A percentile compares a stretch with the other conserved stretches of the same genome.
Evolutionary conservation across 2,888 invertebrate species (phyloP).

Genomic region (Matsumyia berberina): DNA sequence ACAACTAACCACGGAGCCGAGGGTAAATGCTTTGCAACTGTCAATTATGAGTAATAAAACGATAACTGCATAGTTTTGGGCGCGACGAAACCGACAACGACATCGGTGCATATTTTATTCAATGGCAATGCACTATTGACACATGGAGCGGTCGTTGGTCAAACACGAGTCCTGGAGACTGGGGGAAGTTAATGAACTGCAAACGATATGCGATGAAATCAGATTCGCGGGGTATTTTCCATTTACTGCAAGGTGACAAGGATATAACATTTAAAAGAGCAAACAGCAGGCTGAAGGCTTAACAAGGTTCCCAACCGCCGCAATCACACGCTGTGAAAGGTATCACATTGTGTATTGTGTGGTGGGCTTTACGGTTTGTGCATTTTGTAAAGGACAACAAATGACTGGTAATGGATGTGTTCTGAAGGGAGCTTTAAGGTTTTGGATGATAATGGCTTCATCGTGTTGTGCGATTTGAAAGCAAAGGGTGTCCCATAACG

Average conservation of each 20-base stretch:
- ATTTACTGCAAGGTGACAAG: conserved; percentile 56
- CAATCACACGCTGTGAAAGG: conserved; percentile 15
- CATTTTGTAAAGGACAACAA: not conserved
- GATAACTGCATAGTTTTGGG: conserved; percentile 72
- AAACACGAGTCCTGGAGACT: not conserved
- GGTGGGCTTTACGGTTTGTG: not conserved
- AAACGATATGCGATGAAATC: conserved; percentile 74
- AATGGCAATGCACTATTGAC: conserved; percentile 71
- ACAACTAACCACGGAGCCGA: conserved; percentile 22
- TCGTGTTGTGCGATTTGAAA: not conserved
- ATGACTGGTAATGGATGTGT: conserved; percentile 2
- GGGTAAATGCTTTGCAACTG: conserved; percentile 56
- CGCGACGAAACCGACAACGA: conserved; percentile 68
- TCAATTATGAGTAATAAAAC: conserved; percentile 76
- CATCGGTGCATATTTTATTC: conserved; percentile 68
- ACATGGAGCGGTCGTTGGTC: conserved; percentile 32
- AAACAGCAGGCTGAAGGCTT: conserved; percentile 55
- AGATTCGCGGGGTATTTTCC: conserved; percentile 29
- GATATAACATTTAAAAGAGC: conserved; percentile 60
- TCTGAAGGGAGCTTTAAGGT: conserved; percentile 10
- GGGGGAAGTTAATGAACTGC: conserved; percentile 72
- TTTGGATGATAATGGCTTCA: not conserved
- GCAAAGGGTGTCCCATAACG: too few species aligned
- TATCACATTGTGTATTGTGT: not conserved
- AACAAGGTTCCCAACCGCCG: conserved; percentile 51